Percentiles rank a stretch among this genome's conserved stretches.
These are phyloP conservation scores for Liopterus haemorrhoidalis DNA, from an alignment of 2,888 invertebrate genomes.

Conservation along the genomic window DNA sequence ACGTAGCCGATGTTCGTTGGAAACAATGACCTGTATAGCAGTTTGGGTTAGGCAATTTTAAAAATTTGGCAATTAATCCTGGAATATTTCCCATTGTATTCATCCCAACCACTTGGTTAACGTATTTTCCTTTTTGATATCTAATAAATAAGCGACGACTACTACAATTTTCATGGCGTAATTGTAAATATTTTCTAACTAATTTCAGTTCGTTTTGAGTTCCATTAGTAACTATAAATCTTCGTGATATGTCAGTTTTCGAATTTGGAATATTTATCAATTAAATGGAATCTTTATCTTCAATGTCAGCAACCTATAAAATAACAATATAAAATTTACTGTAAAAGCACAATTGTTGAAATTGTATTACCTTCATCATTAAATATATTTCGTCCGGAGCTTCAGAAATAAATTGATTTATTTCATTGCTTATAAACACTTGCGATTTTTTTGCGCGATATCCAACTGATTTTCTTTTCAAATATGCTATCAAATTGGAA, in stretches of 20 bases:
- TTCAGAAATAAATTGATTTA: not conserved
- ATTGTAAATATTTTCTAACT: not conserved
- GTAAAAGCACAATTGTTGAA: not conserved
- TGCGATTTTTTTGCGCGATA: not conserved
- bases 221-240: too few species aligned
- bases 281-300: too few species aligned
- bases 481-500: slow-evolving; percentile 1
- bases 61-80: not conserved
- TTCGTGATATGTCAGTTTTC: too few species aligned
- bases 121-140: not conserved
- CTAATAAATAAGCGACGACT: not conserved
- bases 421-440: not conserved
- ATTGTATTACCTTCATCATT: slow-evolving; percentile 7
- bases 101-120: slow-evolving; percentile 2
- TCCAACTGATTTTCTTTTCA: slow-evolving; percentile 4
- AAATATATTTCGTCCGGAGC: not conserved
- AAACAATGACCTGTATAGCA: not conserved
- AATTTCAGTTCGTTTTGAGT: too few species aligned
- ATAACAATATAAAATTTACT: not conserved
- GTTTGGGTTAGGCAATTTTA: not conserved
- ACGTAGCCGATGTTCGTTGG: not conserved
- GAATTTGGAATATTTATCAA: too few species aligned
- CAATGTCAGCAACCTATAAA: too few species aligned
- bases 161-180: not conserved
- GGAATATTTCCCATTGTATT: slow-evolving; percentile 2